Evolutionary conservation across 2,888 invertebrate species (phyloP).

Genomic region (Lasioglossum malachurum): DNA sequence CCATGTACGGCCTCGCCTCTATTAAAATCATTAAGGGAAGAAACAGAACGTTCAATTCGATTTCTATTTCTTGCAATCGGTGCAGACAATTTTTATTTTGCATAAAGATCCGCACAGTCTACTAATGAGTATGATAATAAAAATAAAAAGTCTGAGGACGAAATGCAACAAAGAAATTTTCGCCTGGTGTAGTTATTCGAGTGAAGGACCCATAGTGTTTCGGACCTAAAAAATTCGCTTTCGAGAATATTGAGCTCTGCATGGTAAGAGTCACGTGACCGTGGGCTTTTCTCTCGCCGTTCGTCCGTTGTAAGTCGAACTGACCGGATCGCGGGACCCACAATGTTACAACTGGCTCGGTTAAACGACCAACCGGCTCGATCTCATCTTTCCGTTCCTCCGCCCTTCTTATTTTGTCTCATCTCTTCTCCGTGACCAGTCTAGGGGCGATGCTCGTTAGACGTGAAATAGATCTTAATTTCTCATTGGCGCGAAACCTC

Average conservation of each 20-base stretch:
- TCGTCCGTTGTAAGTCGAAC: slow-evolving; percentile 52
- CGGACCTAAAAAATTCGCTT: not conserved
- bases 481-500: slow-evolving; percentile 36
- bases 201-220: too few relatives aligned
- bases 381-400: slow-evolving; percentile 60
- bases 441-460: slow-evolving; percentile 51
- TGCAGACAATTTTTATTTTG: too few relatives aligned
- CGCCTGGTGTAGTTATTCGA: too few relatives aligned
- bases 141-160: too few relatives aligned
- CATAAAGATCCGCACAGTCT: too few relatives aligned
- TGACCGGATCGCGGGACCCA: slow-evolving; percentile 60
- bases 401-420: slow-evolving; percentile 50
- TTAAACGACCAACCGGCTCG: slow-evolving; percentile 64
- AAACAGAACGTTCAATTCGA: too few relatives aligned
- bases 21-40: too few relatives aligned
- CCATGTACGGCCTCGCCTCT: too few relatives aligned
- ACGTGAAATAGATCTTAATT: slow-evolving; percentile 64
- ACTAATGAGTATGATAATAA: too few relatives aligned
- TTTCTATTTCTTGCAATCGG: too few relatives aligned
- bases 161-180: too few relatives aligned
- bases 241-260: not conserved
- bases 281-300: not conserved
- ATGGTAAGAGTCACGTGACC: too few relatives aligned
- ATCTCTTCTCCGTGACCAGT: not conserved
- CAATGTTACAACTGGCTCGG: slow-evolving; percentile 55